A percentile compares a stretch with the other conserved stretches of the same genome.
These are phyloP conservation scores for Hirundo rustica DNA, from an alignment of 2,797 vertebrate genomes.

Conservation along the genomic window DNA sequence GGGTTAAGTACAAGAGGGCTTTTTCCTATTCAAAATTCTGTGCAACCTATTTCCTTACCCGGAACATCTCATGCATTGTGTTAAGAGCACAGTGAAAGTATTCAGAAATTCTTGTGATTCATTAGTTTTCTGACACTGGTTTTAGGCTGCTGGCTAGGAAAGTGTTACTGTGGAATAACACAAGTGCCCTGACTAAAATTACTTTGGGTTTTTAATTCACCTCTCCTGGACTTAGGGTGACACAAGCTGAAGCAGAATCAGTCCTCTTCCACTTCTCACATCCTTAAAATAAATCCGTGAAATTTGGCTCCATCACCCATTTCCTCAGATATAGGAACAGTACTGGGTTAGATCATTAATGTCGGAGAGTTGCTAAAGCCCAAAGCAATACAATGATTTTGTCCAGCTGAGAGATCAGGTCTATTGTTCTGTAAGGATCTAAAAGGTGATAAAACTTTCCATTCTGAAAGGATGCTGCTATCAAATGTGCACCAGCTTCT, in stretches of 20 bases:
- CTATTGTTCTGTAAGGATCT: background rate
- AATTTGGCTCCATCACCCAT: background rate
- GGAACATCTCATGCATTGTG: background rate
- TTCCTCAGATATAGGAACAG: background rate
- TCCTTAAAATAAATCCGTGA: background rate
- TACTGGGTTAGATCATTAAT: background rate
- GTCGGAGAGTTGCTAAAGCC: background rate
- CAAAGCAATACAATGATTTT: slow-evolving; percentile 2
- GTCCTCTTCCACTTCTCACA: background rate
- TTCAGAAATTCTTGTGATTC: slow-evolving; percentile 28
- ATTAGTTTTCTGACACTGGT: background rate
- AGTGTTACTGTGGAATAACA: background rate
- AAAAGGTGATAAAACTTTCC: background rate
- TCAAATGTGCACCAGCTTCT: background rate
- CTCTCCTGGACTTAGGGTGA: background rate
- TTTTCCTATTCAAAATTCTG: background rate
- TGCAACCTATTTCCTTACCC: slow-evolving; percentile 6
- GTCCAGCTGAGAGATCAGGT: background rate
- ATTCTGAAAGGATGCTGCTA: background rate
- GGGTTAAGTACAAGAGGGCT: background rate
- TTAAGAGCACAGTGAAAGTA: slow-evolving; percentile 19
- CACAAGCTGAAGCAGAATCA: background rate
- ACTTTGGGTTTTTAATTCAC: background rate
- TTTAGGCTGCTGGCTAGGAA: slow-evolving; percentile 17
- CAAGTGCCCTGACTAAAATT: background rate